A percentile compares a stretch with the other conserved stretches of the same genome.
phyloP scores from a whole-genome alignment of 1,140 invertebrate genomes.

The Chionoecetes opilio region DNA sequence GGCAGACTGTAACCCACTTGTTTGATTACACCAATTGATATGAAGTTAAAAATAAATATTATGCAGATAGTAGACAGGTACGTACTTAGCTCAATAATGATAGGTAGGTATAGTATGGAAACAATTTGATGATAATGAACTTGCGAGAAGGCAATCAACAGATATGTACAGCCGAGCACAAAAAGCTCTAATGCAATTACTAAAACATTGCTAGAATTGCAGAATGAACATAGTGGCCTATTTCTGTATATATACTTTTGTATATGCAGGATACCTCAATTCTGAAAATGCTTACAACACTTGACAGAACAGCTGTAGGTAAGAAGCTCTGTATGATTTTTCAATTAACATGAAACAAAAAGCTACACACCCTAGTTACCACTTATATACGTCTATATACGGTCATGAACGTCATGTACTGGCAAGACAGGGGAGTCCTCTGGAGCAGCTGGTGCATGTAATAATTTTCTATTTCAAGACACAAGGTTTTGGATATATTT shows the following conservation, averaged over 20 bases:
- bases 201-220: slow-evolving; percentile 57
- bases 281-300: slow-evolving; percentile 61
- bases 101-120: slow-evolving; percentile 57
- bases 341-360: slow-evolving; percentile 37
- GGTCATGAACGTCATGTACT: neutral
- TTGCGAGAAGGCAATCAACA: slow-evolving; percentile 70
- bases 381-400: slow-evolving; percentile 36
- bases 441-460: neutral
- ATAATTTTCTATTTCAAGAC: neutral
- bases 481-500: neutral
- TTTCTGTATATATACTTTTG: slow-evolving; percentile 59
- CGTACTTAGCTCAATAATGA: slow-evolving; percentile 49
- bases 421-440: neutral
- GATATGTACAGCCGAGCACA: slow-evolving; percentile 74
- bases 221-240: slow-evolving; percentile 55
- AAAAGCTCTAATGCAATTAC: slow-evolving; percentile 53
- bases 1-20: slow-evolving; percentile 52
- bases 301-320: slow-evolving; percentile 54
- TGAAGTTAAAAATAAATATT: slow-evolving; percentile 45
- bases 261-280: slow-evolving; percentile 9
- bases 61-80: slow-evolving; percentile 37
- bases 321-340: slow-evolving; percentile 5
- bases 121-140: slow-evolving; percentile 60
- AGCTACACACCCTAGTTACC: slow-evolving; percentile 44
- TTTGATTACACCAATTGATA: slow-evolving; percentile 19